These are phyloP conservation scores for Tetranychus urticae DNA, from an alignment of 1,140 invertebrate species.

Conservation along the genomic window DNA sequence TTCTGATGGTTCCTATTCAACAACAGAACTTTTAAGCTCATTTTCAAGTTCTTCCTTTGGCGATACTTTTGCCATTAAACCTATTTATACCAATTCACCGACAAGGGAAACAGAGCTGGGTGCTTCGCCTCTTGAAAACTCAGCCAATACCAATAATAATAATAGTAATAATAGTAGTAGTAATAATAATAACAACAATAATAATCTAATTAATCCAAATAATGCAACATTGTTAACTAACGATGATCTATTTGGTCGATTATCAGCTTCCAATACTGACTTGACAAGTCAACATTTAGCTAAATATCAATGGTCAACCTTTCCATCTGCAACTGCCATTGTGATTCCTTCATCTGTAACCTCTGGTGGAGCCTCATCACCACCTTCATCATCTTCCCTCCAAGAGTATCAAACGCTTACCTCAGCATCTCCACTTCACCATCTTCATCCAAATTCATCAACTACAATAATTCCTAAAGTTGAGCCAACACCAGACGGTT, in stretches of 20 bases:
- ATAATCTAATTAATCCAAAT: neutral
- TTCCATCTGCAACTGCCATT: neutral
- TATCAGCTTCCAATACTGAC: constrained; percentile 22
- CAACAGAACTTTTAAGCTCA: neutral
- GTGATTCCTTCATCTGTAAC: too few species aligned
- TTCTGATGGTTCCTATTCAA: neutral
- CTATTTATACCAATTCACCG: neutral
- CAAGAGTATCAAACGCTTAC: constrained; percentile 13
- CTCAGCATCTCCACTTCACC: neutral
- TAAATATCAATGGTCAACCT: constrained; percentile 34
- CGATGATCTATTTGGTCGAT: constrained; percentile 15
- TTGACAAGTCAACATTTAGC: constrained; percentile 14
- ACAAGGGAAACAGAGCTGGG: neutral
- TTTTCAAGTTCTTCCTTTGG: neutral
- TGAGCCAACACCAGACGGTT: neutral
- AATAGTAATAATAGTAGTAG: constrained; percentile 5
- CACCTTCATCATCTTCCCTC: constrained; percentile 13
- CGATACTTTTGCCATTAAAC: neutral
- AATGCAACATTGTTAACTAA: constrained; percentile 2
- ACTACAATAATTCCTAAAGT: neutral
- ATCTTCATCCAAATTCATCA: neutral
- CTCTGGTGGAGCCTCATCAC: constrained; percentile 3
- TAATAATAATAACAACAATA: constrained; percentile 10
- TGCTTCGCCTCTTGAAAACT: neutral
- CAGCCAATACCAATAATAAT: neutral